A percentile compares a stretch with the other conserved stretches of the same genome.
Conservation (phyloP, 2,797 vertebrate genomes). For the Hypotaenidia philippensis region DNA sequence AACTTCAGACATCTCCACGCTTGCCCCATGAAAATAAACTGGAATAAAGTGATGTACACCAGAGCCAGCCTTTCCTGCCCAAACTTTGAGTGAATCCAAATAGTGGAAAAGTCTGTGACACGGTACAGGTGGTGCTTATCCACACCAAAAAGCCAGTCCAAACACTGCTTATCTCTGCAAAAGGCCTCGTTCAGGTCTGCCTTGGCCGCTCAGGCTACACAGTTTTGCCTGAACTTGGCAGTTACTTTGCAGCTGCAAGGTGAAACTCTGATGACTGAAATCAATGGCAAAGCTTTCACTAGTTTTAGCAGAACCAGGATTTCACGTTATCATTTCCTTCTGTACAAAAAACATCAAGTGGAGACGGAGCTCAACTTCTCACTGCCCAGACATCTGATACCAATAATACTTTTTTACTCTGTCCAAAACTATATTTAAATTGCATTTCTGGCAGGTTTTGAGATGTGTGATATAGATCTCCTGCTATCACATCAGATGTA, state of each 20-base stretch:
- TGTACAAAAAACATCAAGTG: neutral
- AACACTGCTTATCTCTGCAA: neutral
- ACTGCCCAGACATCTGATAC: constrained; percentile 66
- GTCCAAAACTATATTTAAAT: constrained; percentile 61
- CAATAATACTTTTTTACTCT: constrained; percentile 28
- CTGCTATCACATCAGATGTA: constrained; percentile 71
- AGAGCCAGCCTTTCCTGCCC: neutral
- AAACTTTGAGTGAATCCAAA: neutral
- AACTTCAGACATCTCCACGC: neutral
- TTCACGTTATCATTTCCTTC: constrained; percentile 63
- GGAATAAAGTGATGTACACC: neutral
- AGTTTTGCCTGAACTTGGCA: neutral
- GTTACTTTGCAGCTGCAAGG: neutral
- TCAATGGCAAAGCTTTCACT: neutral
- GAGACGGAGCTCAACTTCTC: constrained; percentile 4
- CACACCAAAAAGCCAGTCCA: neutral
- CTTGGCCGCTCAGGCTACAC: neutral
- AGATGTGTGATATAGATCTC: constrained; percentile 71
- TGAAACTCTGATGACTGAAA: constrained; percentile 24
- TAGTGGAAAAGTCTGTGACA: neutral
- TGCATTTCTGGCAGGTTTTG: constrained; percentile 57
- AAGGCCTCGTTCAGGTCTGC: neutral
- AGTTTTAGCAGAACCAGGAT: constrained; percentile 26
- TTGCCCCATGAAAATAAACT: neutral
- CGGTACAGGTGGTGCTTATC: fast-evolving